A percentile compares a stretch with the other conserved stretches of the same genome.
phyloP scores from a whole-genome alignment of 2,888 invertebrate genomes.

The Chorisops tibialis region DNA sequence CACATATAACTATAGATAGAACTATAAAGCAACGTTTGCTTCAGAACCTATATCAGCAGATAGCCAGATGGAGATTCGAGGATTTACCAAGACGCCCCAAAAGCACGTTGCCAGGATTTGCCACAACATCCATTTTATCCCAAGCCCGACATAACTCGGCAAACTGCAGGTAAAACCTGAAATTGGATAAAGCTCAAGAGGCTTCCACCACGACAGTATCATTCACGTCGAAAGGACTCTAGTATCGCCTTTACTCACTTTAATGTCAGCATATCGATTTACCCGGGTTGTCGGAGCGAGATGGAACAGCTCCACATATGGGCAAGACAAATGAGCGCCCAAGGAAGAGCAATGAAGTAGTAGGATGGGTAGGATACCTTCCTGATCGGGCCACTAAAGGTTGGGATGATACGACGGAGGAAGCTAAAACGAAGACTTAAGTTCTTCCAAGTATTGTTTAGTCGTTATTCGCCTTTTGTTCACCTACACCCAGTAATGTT shows the following conservation, averaged over 20 bases:
- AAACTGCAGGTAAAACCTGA: conserved; percentile 30
- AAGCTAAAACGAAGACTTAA: no score
- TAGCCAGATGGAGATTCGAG: conserved; percentile 4
- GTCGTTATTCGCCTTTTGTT: no score
- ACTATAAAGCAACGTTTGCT: not conserved
- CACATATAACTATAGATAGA: not conserved
- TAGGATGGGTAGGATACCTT: not conserved
- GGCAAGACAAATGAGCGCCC: conserved; percentile 11
- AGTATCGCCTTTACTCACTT: conserved; percentile 27
- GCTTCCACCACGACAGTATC: conserved; percentile 5
- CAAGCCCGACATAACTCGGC: conserved; percentile 12
- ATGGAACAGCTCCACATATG: not conserved
- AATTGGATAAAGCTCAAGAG: conserved; percentile 33
- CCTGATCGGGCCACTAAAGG: no score
- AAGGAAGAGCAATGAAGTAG: conserved; percentile 12
- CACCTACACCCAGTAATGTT: no score
- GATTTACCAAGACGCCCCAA: conserved; percentile 26
- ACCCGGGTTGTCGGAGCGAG: conserved; percentile 2
- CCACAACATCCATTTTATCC: conserved; percentile 31
- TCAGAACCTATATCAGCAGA: conserved; percentile 2
- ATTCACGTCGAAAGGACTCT: conserved; percentile 22
- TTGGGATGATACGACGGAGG: no score
- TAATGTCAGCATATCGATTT: conserved; percentile 31
- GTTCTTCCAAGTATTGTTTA: no score
- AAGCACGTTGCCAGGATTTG: conserved; percentile 31